These are phyloP conservation scores for Coelopa pilipes DNA, from an alignment of 2,888 invertebrate genomes.

Conservation along the genomic window DNA sequence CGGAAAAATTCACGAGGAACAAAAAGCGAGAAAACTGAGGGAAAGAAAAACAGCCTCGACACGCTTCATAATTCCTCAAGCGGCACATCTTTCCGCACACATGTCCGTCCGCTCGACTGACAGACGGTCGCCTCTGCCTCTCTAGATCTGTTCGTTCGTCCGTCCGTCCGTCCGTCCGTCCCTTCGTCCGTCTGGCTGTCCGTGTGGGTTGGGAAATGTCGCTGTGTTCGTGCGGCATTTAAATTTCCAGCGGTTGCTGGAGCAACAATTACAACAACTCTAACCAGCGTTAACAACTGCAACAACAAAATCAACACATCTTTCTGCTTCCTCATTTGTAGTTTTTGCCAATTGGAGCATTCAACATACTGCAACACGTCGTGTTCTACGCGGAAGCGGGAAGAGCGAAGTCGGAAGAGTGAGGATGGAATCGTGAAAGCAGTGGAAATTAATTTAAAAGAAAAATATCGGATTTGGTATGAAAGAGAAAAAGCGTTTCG, in stretches of 20 bases:
- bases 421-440: too few species aligned
- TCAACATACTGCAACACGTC: not conserved
- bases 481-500: not conserved
- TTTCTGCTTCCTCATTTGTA: not conserved
- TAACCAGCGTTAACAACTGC: not conserved
- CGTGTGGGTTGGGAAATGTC: not conserved
- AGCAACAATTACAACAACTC: slow-evolving; percentile 4
- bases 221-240: not conserved
- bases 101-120: not conserved
- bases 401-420: too few species aligned
- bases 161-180: not conserved
- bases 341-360: slow-evolving; percentile 16
- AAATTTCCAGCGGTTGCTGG: not conserved
- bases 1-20: not conserved
- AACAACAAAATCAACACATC: too few species aligned
- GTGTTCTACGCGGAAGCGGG: too few species aligned
- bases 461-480: not conserved
- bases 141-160: not conserved
- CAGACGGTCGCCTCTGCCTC: not conserved
- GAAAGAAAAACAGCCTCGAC: not conserved
- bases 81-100: too few species aligned
- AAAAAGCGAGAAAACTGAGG: too few species aligned
- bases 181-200: not conserved
- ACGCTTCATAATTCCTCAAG: not conserved
- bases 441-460: too few species aligned